phyloP scores from a whole-genome alignment of 2,113 vertebrate species.

The Oncorhynchus keta region DNA sequence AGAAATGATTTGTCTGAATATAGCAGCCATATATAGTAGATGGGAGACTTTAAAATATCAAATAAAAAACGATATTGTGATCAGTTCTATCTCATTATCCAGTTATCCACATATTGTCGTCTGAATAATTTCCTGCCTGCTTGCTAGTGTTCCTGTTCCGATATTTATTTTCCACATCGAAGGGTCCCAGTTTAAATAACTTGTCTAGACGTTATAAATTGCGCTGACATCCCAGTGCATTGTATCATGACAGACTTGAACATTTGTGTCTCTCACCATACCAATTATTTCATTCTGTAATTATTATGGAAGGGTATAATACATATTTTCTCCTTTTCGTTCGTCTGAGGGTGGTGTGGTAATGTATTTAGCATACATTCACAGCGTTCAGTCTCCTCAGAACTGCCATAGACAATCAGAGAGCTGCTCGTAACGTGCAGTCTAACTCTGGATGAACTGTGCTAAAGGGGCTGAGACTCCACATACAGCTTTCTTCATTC shows the following conservation, averaged over 20 bases:
- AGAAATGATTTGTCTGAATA: conserved; percentile 50
- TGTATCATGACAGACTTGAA: conserved; percentile 38
- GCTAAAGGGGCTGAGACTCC: conserved; percentile 6
- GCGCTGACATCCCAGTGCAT: conserved; percentile 40
- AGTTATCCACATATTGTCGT: conserved; percentile 55
- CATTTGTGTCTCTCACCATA: conserved; percentile 32
- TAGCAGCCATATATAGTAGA: conserved; percentile 37
- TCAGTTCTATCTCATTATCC: conserved; percentile 67
- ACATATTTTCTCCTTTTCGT: conserved; percentile 9
- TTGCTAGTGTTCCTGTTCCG: conserved; percentile 40
- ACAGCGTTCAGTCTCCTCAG: conserved; percentile 21
- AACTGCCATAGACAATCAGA: conserved; percentile 42
- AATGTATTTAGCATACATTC: conserved; percentile 44
- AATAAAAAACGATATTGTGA: conserved; percentile 43
- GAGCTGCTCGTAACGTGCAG: conserved; percentile 27
- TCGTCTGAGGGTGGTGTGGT: conserved; percentile 18
- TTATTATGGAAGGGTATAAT: conserved; percentile 36
- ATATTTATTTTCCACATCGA: conserved; percentile 36
- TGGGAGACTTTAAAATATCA: conserved; percentile 42
- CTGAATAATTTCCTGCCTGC: conserved; percentile 52
- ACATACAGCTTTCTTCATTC: conserved; percentile 2
- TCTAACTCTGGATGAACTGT: conserved; percentile 45
- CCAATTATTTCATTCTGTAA: conserved; percentile 34
- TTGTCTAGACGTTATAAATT: conserved; percentile 63
- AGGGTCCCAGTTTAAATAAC: conserved; percentile 44